Evolutionary conservation across 2,888 invertebrate species (phyloP).

Genomic region (Drosophila phalerata): DNA sequence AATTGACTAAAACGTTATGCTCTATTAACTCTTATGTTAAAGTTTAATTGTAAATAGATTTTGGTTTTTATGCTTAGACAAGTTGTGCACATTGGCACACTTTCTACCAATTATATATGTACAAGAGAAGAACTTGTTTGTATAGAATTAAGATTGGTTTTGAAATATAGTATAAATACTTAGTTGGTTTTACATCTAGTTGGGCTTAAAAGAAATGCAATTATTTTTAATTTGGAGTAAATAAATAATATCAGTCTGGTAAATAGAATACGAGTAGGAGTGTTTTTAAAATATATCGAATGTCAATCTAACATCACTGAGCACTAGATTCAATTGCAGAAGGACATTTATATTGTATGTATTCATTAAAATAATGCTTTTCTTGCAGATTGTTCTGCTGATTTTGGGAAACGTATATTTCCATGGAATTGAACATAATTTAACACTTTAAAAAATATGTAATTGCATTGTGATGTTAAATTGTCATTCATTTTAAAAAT

Average conservation of each 20-base stretch:
- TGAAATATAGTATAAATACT: slow-evolving; percentile 40
- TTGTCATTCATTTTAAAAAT: slow-evolving; percentile 5
- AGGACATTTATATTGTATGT: neutral
- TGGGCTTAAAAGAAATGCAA: slow-evolving; percentile 48
- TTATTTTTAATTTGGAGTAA: slow-evolving; percentile 49
- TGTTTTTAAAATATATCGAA: slow-evolving; percentile 18
- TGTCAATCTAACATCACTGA: slow-evolving; percentile 31
- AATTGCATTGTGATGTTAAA: slow-evolving; percentile 22
- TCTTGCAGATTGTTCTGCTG: neutral
- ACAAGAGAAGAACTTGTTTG: slow-evolving; percentile 31
- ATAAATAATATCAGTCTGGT: slow-evolving; percentile 69
- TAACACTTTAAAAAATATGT: neutral
- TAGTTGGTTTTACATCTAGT: slow-evolving; percentile 45
- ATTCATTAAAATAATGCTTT: neutral
- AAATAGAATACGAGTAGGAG: slow-evolving; percentile 54
- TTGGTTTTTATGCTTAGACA: slow-evolving; percentile 64
- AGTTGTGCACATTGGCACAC: slow-evolving; percentile 29
- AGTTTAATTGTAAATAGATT: slow-evolving; percentile 41
- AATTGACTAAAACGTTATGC: slow-evolving; percentile 75
- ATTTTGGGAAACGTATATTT: too few species aligned
- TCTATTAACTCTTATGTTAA: slow-evolving; percentile 71
- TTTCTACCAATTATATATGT: slow-evolving; percentile 39
- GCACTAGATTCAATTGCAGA: slow-evolving; percentile 6
- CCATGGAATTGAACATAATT: neutral
- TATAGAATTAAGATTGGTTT: slow-evolving; percentile 12